phyloP scores from a whole-genome alignment of 2,888 invertebrate species.

The Auanema sp. region DNA sequence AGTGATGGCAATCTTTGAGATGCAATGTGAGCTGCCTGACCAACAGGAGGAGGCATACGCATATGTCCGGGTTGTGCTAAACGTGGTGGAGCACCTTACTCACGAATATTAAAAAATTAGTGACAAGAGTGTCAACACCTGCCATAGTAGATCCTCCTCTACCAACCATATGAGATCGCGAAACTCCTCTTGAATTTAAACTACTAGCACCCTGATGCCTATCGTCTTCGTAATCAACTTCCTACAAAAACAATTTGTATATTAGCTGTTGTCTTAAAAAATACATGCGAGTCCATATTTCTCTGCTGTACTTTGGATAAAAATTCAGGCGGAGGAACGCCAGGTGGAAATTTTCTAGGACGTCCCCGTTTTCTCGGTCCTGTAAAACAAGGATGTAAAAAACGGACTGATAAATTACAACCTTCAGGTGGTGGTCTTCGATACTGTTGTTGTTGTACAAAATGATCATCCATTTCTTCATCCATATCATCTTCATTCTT shows the following conservation, averaged over 20 bases:
- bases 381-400: conserved; percentile 1
- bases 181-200: not conserved
- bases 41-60: conserved; percentile 12
- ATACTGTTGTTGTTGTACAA: conserved; percentile 4
- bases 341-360: conserved; percentile 18
- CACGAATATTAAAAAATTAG: not conserved
- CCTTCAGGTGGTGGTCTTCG: not conserved
- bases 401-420: not conserved
- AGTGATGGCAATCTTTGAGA: conserved; percentile 17
- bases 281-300: conserved; percentile 1
- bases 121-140: not conserved
- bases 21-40: conserved; percentile 19
- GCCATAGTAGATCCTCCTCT: conserved; percentile 4
- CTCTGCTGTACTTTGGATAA: conserved; percentile 12
- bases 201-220: not conserved
- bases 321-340: conserved; percentile 13
- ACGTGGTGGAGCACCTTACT: conserved; percentile 13
- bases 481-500: conserved; percentile 15
- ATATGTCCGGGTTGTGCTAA: conserved; percentile 7
- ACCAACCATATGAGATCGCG: conserved; percentile 4
- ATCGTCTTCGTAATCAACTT: too few species aligned
- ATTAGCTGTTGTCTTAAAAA: not conserved
- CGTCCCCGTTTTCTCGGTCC: conserved; percentile 11
- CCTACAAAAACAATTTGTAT: too few species aligned
- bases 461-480: conserved; percentile 13